A percentile compares a stretch with the other conserved stretches of the same genome.
Conservation (phyloP, 2,797 vertebrate genomes). For the Scolopax bukidnonensis region DNA sequence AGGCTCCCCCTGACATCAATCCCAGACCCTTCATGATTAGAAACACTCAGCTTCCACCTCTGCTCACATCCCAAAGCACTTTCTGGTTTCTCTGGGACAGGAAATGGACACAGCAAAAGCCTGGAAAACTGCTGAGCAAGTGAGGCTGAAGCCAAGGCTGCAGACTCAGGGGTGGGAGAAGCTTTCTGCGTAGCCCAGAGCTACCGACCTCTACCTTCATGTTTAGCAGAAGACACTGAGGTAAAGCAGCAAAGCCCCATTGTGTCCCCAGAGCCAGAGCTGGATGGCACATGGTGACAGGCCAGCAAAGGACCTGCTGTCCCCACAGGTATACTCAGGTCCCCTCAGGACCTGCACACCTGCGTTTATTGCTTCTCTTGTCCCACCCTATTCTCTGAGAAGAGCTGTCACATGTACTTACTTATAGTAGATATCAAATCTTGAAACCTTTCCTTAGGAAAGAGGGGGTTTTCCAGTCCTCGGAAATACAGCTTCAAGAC, state of each 20-base stretch:
- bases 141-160: not conserved
- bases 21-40: not conserved
- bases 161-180: not conserved
- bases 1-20: not conserved
- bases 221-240: not conserved
- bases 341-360: not conserved
- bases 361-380: fast-evolving
- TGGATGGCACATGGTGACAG: fast-evolving
- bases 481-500: constrained; percentile 98
- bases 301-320: not conserved
- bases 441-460: constrained; percentile 98
- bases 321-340: too few species aligned
- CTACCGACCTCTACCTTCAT: not conserved
- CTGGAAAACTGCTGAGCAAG: not conserved
- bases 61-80: not conserved
- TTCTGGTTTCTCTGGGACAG: not conserved
- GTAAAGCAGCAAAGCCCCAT: not conserved
- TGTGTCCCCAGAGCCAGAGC: fast-evolving
- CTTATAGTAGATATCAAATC: constrained; percentile 98
- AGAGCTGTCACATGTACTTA: constrained; percentile 77
- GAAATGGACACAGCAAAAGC: not conserved
- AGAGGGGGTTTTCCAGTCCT: constrained; percentile 96
- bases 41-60: not conserved
- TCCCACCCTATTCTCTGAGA: fast-evolving
- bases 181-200: not conserved